These are phyloP conservation scores for Perca fluviatilis DNA, from an alignment of 2,113 vertebrate species.

Conservation along the genomic window DNA sequence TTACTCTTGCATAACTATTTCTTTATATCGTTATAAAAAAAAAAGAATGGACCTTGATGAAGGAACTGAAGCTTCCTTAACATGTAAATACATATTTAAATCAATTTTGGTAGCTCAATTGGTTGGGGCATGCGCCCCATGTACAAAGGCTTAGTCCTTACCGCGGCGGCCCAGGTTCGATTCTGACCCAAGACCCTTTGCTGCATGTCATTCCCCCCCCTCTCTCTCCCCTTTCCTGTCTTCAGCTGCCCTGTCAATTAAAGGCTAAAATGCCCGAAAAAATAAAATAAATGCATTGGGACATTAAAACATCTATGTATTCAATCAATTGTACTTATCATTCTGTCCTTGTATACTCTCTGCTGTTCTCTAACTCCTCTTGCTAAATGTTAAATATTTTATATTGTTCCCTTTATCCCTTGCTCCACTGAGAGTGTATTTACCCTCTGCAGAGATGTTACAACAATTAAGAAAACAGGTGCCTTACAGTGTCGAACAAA, in stretches of 20 bases:
- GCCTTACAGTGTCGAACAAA: conserved; percentile 65
- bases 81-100: neutral
- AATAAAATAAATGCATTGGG: too few species aligned
- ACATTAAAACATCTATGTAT: neutral
- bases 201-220: too few species aligned
- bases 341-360: conserved; percentile 5
- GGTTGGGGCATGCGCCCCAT: too few species aligned
- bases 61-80: neutral
- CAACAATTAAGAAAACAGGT: conserved; percentile 67
- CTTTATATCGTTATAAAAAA: neutral
- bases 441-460: conserved; percentile 44
- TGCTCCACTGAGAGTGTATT: conserved; percentile 19
- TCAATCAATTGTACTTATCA: neutral
- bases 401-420: conserved; percentile 29
- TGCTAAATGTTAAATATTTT: conserved; percentile 40
- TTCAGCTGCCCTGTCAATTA: too few species aligned
- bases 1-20: neutral
- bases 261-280: too few species aligned
- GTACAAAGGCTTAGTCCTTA: too few species aligned
- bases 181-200: too few species aligned
- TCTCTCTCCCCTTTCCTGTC: too few species aligned
- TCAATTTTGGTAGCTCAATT: neutral
- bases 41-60: neutral
- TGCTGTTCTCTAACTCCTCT: neutral
- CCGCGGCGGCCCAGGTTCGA: too few species aligned